These are phyloP conservation scores for Scomber colias DNA, from an alignment of 2,113 vertebrate genomes.

Conservation along the genomic window DNA sequence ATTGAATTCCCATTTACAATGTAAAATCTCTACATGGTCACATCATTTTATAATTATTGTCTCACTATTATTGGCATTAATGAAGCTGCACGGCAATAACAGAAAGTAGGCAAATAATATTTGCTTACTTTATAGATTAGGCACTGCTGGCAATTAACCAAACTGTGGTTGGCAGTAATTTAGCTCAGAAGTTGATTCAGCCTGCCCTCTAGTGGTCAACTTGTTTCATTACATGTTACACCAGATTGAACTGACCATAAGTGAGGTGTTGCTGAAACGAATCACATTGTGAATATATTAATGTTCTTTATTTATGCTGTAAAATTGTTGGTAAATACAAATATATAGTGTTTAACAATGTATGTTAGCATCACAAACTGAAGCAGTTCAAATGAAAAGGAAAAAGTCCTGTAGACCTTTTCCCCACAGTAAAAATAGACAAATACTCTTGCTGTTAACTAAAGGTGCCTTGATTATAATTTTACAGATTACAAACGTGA, in stretches of 20 bases:
- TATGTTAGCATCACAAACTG: not conserved
- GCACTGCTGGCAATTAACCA: not conserved
- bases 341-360: slow-evolving; percentile 6
- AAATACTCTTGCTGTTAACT: not conserved
- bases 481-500: not conserved
- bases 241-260: too few species aligned
- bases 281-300: not conserved
- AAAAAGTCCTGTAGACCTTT: slow-evolving; percentile 7
- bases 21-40: too few species aligned
- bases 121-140: not conserved
- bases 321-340: slow-evolving; percentile 43
- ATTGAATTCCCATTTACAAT: too few species aligned
- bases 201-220: slow-evolving; percentile 55
- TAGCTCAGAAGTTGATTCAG: slow-evolving; percentile 26
- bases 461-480: slow-evolving; percentile 17
- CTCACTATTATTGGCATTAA: too few species aligned
- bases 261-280: not conserved
- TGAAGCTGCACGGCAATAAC: too few species aligned
- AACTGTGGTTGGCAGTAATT: not conserved
- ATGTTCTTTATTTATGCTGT: slow-evolving; percentile 32
- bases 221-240: not conserved
- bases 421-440: not conserved
- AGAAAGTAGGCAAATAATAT: not conserved
- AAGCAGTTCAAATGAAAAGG: not conserved
- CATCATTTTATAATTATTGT: too few species aligned